Conservation (phyloP, 2,888 invertebrate species). For the Drosophila flavopinicola region DNA sequence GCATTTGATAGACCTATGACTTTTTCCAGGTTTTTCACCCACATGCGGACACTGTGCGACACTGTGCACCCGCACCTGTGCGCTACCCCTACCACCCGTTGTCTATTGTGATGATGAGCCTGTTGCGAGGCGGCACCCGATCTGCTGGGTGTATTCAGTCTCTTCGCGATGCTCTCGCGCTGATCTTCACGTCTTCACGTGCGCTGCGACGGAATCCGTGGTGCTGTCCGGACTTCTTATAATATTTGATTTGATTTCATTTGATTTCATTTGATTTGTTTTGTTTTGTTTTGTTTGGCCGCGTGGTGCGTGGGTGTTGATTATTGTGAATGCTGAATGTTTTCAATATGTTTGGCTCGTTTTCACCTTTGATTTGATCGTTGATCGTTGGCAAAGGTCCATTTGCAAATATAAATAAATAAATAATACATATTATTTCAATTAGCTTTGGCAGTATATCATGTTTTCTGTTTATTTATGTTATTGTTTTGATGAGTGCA, state of each 20-base stretch:
- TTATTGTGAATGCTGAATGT: constrained; percentile 17
- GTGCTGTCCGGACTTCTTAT: constrained; percentile 13
- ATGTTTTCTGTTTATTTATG: too few relatives aligned
- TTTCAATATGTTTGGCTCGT: constrained; percentile 30
- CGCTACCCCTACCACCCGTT: background rate
- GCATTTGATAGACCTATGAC: too few relatives aligned
- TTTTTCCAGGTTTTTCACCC: too few relatives aligned
- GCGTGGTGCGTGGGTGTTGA: constrained; percentile 40
- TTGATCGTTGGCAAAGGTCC: constrained; percentile 14
- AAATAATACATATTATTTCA: too few relatives aligned
- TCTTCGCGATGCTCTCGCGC: constrained; percentile 75
- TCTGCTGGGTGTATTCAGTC: constrained; percentile 55
- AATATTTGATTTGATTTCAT: constrained; percentile 8
- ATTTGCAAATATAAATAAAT: constrained; percentile 7
- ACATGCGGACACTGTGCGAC: background rate
- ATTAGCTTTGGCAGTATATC: too few relatives aligned
- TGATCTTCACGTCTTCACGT: constrained; percentile 73
- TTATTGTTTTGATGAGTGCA: too few relatives aligned
- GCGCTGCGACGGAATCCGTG: constrained; percentile 48
- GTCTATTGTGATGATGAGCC: too few relatives aligned
- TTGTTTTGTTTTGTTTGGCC: too few relatives aligned
- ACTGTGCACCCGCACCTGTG: constrained; percentile 34
- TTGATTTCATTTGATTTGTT: too few relatives aligned
- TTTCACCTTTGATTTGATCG: constrained; percentile 22
- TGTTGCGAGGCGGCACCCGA: constrained; percentile 33